A percentile compares a stretch with the other conserved stretches of the same genome.
Evolutionary conservation across 2,888 invertebrate genomes (phyloP).

Genomic region (Euplexia lucipara): DNA sequence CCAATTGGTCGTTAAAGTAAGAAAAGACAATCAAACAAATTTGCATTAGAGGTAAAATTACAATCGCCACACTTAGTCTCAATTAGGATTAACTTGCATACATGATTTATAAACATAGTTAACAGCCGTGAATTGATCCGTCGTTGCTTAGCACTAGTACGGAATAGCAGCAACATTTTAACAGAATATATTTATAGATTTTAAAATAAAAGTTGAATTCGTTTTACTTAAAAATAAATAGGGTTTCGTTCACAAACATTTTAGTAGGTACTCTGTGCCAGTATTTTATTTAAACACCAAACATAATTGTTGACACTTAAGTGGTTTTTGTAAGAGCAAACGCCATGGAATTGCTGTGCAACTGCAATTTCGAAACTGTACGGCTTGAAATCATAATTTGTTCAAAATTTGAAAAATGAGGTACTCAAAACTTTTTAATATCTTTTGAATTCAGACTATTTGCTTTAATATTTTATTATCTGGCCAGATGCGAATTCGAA

Average conservation of each 20-base stretch:
- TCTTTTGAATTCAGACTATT: constrained; percentile 44
- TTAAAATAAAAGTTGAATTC: constrained; percentile 9
- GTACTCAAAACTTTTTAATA: constrained; percentile 56
- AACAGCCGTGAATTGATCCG: too few species aligned
- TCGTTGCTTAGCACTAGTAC: too few species aligned
- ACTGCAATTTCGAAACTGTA: constrained; percentile 53
- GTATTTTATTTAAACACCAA: constrained; percentile 39
- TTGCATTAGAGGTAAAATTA: too few species aligned
- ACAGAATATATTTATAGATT: too few species aligned
- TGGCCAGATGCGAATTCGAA: constrained; percentile 34
- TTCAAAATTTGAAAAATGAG: constrained; percentile 55
- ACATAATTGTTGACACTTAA: constrained; percentile 58
- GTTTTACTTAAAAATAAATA: neutral
- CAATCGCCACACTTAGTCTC: too few species aligned
- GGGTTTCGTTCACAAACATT: constrained; percentile 17
- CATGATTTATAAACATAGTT: too few species aligned
- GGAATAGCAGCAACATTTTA: too few species aligned
- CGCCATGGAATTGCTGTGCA: constrained; percentile 27
- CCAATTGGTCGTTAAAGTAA: too few species aligned
- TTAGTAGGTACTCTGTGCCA: constrained; percentile 14
- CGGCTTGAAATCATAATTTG: constrained; percentile 55
- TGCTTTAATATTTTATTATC: constrained; percentile 46
- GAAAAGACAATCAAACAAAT: too few species aligned
- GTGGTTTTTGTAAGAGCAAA: constrained; percentile 46
- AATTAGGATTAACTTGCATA: too few species aligned